Conservation (phyloP, 2,797 vertebrate genomes). For the Cossypha polioptera region DNA sequence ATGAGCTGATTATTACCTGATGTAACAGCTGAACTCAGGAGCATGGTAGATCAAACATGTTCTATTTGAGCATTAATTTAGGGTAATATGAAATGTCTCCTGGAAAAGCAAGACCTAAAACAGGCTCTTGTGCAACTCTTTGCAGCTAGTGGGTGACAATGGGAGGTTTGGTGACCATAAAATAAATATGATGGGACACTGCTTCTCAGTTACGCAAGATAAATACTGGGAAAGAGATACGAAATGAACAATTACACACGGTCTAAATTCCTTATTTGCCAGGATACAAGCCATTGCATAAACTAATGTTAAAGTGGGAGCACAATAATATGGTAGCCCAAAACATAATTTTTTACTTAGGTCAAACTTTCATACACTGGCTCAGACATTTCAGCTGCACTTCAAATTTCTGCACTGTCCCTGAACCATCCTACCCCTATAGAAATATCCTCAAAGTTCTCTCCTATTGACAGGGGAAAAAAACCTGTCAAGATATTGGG, state of each 20-base stretch:
- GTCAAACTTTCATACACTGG: background rate
- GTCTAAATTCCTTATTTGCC: background rate
- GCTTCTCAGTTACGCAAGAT: background rate
- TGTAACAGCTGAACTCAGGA: background rate
- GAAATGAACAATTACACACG: background rate
- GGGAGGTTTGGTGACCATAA: background rate
- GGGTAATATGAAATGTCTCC: background rate
- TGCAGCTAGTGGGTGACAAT: background rate
- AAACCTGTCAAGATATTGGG: background rate
- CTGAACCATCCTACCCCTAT: accelerated
- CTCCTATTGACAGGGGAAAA: background rate
- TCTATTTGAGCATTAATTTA: background rate
- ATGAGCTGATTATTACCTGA: background rate
- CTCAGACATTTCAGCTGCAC: background rate
- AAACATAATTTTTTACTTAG: background rate
- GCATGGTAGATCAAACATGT: background rate
- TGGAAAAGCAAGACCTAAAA: background rate
- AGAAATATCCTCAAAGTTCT: background rate
- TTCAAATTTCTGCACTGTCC: background rate
- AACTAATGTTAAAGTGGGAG: background rate
- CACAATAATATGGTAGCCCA: background rate
- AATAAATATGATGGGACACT: background rate
- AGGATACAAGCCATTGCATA: background rate
- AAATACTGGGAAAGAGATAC: background rate
- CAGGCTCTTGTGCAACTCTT: background rate